Percentiles rank a stretch among this genome's conserved stretches.
Evolutionary conservation across 2,797 vertebrate genomes (phyloP).

Genomic region (Aphelocoma californica): DNA sequence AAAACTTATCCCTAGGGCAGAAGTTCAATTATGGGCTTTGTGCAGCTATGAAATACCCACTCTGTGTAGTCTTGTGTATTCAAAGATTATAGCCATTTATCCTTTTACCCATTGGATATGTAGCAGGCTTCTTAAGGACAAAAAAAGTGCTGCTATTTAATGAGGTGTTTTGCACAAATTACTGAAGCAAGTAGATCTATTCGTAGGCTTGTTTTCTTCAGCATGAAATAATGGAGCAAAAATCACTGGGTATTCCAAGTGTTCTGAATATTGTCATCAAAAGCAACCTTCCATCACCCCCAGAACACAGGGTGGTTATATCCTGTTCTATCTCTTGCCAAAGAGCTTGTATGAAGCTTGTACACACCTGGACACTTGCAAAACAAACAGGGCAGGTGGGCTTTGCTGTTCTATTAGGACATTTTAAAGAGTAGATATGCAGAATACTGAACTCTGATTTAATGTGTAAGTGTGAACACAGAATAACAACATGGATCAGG

Average conservation of each 20-base stretch:
- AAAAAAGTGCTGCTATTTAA: slow-evolving; percentile 1
- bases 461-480: neutral
- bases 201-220: neutral
- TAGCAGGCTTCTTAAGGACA: neutral
- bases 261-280: neutral
- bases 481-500: neutral
- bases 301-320: neutral
- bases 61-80: slow-evolving; percentile 11
- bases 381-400: neutral
- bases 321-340: neutral
- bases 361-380: neutral
- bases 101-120: slow-evolving; percentile 9
- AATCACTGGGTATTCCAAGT: neutral
- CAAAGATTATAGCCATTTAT: slow-evolving; percentile 29
- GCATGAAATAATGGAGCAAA: neutral
- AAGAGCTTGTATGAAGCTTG: neutral
- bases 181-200: neutral
- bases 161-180: slow-evolving; percentile 14
- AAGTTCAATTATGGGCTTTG: slow-evolving; percentile 59
- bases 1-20: slow-evolving; percentile 50
- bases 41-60: slow-evolving; percentile 20
- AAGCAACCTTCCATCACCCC: neutral
- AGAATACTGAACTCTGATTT: neutral
- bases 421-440: neutral
- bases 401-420: neutral